Conservation (phyloP, 2,113 vertebrate species). For the Brachypteracias leptosomus region DNA sequence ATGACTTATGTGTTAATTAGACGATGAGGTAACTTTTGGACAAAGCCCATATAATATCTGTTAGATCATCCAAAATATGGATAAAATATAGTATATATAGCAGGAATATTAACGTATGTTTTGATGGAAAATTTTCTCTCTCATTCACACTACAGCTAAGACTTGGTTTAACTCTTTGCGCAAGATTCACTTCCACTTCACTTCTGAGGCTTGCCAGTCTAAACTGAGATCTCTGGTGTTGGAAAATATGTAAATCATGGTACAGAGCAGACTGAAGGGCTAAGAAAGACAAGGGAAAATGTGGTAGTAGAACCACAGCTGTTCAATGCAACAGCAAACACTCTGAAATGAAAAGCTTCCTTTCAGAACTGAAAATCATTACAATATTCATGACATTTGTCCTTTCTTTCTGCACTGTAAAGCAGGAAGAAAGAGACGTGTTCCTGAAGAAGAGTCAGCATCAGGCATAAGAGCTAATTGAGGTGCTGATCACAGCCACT, state of each 20-base stretch:
- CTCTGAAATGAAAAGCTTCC: not conserved
- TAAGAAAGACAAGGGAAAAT: not conserved
- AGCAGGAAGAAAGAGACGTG: not conserved
- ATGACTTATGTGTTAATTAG: not conserved
- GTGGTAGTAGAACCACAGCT: not conserved
- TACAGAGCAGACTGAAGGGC: not conserved
- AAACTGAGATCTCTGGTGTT: not conserved
- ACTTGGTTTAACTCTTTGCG: not conserved
- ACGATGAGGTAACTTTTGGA: not conserved
- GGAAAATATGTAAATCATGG: not conserved
- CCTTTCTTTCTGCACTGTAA: not conserved
- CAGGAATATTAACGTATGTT: not conserved
- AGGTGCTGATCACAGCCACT: not conserved
- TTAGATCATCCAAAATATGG: not conserved
- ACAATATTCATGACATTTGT: not conserved
- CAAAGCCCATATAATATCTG: not conserved
- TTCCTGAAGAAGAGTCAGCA: not conserved
- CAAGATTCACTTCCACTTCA: not conserved
- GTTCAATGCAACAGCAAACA: not conserved
- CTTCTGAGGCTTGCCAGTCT: not conserved
- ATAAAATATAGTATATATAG: not conserved
- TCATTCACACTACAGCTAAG: not conserved
- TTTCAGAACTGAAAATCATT: not conserved
- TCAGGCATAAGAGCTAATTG: not conserved
- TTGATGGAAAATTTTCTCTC: not conserved